Conservation (phyloP, 2,888 invertebrate genomes). For the Melikaiella ostensackeni region DNA sequence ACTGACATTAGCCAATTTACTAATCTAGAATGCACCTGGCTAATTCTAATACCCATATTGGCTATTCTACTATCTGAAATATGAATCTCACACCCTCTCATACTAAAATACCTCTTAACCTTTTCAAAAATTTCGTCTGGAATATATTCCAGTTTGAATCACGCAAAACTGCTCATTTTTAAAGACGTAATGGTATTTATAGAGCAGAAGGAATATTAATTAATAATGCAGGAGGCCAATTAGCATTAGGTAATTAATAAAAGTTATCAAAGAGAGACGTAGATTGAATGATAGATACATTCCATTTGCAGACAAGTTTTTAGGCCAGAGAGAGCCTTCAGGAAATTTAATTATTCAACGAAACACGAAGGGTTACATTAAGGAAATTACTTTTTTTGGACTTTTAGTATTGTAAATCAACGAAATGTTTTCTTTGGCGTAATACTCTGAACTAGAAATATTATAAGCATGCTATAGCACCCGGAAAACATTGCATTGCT, state of each 20-base stretch:
- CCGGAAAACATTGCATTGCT: no score
- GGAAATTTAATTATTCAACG: not conserved
- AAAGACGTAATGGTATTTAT: not conserved
- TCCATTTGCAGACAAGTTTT: not conserved
- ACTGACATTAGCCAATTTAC: constrained; percentile 51
- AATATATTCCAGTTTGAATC: not conserved
- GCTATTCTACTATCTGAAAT: not conserved
- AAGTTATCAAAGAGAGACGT: not conserved
- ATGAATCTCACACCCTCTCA: not conserved
- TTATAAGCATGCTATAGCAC: no score
- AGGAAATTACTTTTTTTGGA: not conserved
- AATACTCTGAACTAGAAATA: no score
- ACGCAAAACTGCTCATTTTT: not conserved
- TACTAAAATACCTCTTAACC: not conserved
- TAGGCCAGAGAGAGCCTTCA: not conserved
- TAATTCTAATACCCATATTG: not conserved
- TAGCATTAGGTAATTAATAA: not conserved
- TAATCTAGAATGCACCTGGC: constrained; percentile 43
- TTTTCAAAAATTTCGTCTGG: not conserved
- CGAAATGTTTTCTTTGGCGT: no score
- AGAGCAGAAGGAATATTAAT: not conserved
- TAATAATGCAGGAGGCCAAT: not conserved
- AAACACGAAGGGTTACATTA: not conserved
- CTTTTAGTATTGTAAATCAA: not conserved
- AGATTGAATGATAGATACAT: not conserved